Conservation (phyloP, 1,140 invertebrate genomes). For the Pseudoatta argentina region DNA sequence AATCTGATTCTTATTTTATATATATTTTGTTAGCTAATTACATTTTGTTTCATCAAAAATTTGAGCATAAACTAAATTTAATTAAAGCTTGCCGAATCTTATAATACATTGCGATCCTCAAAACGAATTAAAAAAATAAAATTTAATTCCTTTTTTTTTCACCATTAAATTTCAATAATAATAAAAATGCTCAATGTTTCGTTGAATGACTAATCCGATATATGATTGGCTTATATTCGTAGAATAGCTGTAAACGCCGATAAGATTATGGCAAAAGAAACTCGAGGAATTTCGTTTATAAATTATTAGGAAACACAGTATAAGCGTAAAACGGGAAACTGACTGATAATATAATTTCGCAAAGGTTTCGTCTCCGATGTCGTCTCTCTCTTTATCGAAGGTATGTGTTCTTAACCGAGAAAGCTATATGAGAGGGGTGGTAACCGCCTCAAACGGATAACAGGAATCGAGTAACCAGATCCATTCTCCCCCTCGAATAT, state of each 20-base stretch:
- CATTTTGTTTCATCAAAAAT: not conserved
- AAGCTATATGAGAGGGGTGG: constrained; percentile 57
- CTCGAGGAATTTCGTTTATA: constrained; percentile 35
- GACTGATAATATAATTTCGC: constrained; percentile 58
- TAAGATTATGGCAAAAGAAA: not conserved
- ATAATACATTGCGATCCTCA: not conserved
- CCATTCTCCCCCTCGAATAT: constrained; percentile 63
- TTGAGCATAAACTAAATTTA: not conserved
- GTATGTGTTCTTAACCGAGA: constrained; percentile 69
- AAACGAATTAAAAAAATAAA: not conserved
- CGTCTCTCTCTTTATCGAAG: constrained; percentile 11
- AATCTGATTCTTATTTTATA: not conserved
- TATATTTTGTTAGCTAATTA: not conserved
- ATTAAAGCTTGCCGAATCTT: not conserved
- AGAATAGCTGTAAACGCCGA: not conserved
- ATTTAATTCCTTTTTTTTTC: not conserved
- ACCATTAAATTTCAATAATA: constrained; percentile 4
- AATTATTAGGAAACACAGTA: constrained; percentile 10
- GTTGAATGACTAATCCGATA: not conserved
- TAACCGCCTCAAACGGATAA: constrained; percentile 79
- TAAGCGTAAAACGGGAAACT: constrained; percentile 9
- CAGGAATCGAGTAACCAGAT: constrained; percentile 74
- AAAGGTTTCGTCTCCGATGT: constrained; percentile 52
- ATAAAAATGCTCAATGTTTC: not conserved
- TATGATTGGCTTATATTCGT: constrained; percentile 22